A percentile compares a stretch with the other conserved stretches of the same genome.
phyloP scores from a whole-genome alignment of 1,140 invertebrate species.

The Aricia agestis region DNA sequence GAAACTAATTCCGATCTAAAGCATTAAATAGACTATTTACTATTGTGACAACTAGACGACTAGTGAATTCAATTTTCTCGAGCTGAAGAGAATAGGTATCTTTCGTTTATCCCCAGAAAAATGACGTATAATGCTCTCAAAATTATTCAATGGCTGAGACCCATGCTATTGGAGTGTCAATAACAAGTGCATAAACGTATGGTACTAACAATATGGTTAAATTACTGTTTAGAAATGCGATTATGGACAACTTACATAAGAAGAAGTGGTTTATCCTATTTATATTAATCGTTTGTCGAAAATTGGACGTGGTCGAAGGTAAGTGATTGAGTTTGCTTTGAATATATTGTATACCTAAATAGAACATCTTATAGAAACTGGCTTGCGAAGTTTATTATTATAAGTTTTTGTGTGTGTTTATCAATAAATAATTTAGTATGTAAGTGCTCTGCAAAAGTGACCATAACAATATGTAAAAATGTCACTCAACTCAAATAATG shows the following conservation, averaged over 20 bases:
- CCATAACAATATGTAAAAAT: too few relatives aligned
- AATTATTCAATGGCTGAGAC: slow-evolving; percentile 54
- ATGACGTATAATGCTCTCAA: slow-evolving; percentile 49
- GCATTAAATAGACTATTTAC: not conserved
- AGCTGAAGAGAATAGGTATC: not conserved
- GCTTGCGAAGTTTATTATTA: not conserved
- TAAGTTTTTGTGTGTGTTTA: not conserved
- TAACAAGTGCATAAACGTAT: slow-evolving; percentile 53
- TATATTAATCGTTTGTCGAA: slow-evolving; percentile 43
- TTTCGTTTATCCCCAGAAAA: slow-evolving; percentile 28
- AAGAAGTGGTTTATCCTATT: slow-evolving; percentile 49
- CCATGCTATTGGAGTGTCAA: slow-evolving; percentile 43
- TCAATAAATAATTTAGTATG: not conserved
- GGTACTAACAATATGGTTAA: slow-evolving; percentile 47
- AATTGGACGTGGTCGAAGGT: slow-evolving; percentile 47
- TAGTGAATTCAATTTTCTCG: not conserved
- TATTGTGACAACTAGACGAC: slow-evolving; percentile 22
- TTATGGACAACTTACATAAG: slow-evolving; percentile 50
- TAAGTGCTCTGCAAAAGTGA: not conserved
- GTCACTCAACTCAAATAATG: too few relatives aligned
- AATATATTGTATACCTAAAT: slow-evolving; percentile 14
- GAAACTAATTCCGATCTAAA: slow-evolving; percentile 24
- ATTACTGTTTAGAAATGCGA: slow-evolving; percentile 52
- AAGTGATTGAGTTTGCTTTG: slow-evolving; percentile 33
- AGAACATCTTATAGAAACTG: slow-evolving; percentile 2